Base-by-base conservation (phyloP, 2,113 vertebrate genomes). In the Thalassoma bifasciatum region DNA sequence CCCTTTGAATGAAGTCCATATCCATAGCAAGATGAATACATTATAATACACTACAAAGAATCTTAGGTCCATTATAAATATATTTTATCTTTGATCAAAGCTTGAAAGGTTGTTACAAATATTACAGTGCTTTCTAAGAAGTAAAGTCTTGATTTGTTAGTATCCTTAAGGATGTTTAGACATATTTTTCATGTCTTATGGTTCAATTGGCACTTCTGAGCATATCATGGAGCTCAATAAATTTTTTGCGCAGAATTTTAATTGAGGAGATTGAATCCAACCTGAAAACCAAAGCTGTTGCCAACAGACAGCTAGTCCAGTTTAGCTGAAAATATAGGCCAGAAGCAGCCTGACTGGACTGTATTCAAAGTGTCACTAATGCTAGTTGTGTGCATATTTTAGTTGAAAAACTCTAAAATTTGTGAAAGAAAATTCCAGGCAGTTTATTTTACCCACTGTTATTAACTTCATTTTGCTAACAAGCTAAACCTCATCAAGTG, bases 111-210 rank as follows among this genome's bases (percentile, higher is more conserved):
- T 68, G 50, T 61, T 47, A 14, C 19, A 64, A 74, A 52, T 14
- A 26, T 75, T 21, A 52, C 3, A 4, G 50, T 69, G 63, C 60
- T 66, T 44, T 73, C 76, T 80, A 38, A 66, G 22, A 47, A n/a
- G 6, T 2, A 10, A 17, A 30, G 13, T 40, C 14, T 60, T 13
- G 22, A 26, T n/a, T 4, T 12, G 4, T n/a, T n/a, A n/a, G n/a
- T n/a, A n/a, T n/a, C n/a, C n/a, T n/a, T n/a, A n/a, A n/a, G n/a
- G n/a, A n/a, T n/a, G n/a, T n/a, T n/a, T n/a, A n/a, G n/a, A n/a
- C n/a, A n/a, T n/a, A n/a, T n/a, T n/a, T n/a, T n/a, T n/a, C n/a
- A n/a, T n/a, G n/a, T n/a, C n/a, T n/a, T n/a, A n/a, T n/a, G n/a
- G n/a, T n/a, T n/a, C n/a, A n/a, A n/a, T n/a, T n/a, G n/a, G n/a